Percentiles rank a stretch among this genome's conserved stretches.
phyloP scores from a whole-genome alignment of 2,888 invertebrate species.

The Eupithecia vulgata region DNA sequence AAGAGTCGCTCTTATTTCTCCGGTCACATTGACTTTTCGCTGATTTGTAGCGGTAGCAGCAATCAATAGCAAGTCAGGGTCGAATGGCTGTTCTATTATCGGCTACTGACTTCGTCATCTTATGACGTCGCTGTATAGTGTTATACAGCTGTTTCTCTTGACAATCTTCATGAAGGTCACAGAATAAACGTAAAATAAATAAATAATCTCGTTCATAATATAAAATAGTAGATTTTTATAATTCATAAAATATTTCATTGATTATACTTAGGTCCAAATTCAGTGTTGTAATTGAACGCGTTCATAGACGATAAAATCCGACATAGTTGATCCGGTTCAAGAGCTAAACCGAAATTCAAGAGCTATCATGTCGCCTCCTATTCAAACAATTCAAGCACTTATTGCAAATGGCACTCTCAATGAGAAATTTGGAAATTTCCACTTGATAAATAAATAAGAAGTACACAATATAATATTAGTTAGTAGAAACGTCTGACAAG shows the following conservation, averaged over 20 bases:
- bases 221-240: conserved; percentile 2
- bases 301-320: too few relatives aligned
- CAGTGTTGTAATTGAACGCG: too few relatives aligned
- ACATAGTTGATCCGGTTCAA: too few relatives aligned
- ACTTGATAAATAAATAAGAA: too few relatives aligned
- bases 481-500: too few relatives aligned
- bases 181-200: neutral
- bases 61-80: neutral
- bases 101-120: neutral
- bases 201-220: neutral
- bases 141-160: neutral
- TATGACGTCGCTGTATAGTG: neutral
- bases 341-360: too few relatives aligned
- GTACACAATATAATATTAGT: too few relatives aligned
- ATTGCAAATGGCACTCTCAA: too few relatives aligned
- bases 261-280: neutral
- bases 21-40: neutral
- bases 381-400: too few relatives aligned
- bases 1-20: neutral
- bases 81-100: neutral
- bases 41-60: neutral
- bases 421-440: too few relatives aligned
- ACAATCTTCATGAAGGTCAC: neutral
- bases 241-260: neutral
- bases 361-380: too few relatives aligned